Conservation (phyloP, 2,113 vertebrate genomes). For the Dicaeum eximium region DNA sequence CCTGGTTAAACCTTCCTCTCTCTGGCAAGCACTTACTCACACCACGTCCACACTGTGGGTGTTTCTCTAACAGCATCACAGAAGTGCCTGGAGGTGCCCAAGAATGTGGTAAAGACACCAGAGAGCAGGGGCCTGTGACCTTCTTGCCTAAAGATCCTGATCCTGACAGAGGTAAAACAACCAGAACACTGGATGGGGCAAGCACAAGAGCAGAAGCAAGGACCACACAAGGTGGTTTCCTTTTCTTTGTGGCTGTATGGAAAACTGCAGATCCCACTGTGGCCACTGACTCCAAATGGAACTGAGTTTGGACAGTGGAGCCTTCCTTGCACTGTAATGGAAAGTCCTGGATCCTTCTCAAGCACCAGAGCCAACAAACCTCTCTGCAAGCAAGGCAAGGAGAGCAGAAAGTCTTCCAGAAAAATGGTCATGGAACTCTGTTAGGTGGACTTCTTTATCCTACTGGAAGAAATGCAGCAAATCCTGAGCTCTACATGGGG, state of each 20-base stretch:
- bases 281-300: neutral
- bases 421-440: neutral
- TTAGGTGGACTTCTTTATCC: neutral
- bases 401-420: neutral
- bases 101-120: neutral
- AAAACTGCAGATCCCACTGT: neutral
- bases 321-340: neutral
- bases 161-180: neutral
- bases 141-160: neutral
- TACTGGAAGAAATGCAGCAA: neutral
- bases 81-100: neutral
- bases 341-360: neutral
- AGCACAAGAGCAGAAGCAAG: neutral
- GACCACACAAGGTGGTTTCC: neutral
- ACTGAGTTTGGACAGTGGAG: neutral
- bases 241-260: neutral
- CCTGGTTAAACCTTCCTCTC: neutral
- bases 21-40: neutral
- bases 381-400: neutral
- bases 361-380: neutral
- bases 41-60: rapidly evolving
- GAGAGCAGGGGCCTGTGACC: neutral
- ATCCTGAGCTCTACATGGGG: neutral
- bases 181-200: neutral
- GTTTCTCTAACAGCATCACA: neutral